Conservation (phyloP, 2,888 invertebrate species). For the Melieria omissa region DNA sequence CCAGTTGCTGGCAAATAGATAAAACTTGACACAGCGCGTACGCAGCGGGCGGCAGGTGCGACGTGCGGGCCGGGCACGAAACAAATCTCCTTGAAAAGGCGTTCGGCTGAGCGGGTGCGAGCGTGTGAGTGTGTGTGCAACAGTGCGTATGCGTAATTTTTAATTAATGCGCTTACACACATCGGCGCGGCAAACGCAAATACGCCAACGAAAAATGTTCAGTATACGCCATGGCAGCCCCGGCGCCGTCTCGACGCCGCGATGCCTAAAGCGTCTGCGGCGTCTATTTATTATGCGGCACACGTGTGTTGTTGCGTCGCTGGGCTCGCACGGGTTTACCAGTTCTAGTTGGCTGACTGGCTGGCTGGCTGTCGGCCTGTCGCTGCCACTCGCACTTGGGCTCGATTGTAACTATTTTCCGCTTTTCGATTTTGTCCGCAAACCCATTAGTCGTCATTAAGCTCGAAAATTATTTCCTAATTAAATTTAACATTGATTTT, state of each 20-base stretch:
- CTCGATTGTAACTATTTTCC: no score
- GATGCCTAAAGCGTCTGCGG: neutral
- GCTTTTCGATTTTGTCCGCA: no score
- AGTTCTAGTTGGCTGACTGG: no score
- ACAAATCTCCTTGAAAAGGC: conserved; percentile 21
- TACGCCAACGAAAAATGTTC: conserved; percentile 6
- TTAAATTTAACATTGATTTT: no score
- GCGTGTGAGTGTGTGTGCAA: conserved; percentile 9
- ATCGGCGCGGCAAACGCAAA: conserved; percentile 2
- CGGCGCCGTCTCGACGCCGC: neutral
- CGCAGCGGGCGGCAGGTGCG: neutral
- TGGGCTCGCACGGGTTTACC: no score
- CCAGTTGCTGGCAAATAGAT: neutral
- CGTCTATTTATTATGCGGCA: neutral
- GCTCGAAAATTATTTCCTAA: no score
- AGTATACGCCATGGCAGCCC: conserved; percentile 18
- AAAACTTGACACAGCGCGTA: neutral
- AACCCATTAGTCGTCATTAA: no score
- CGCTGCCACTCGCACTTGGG: no score
- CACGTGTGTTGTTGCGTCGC: neutral
- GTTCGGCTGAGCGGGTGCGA: neutral
- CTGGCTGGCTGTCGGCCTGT: no score
- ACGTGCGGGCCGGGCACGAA: neutral
- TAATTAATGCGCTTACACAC: conserved; percentile 19
- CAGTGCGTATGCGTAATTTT: conserved; percentile 34